Base-by-base conservation (phyloP, 2,888 invertebrate species). In the Eucriotettix oculatus region DNA sequence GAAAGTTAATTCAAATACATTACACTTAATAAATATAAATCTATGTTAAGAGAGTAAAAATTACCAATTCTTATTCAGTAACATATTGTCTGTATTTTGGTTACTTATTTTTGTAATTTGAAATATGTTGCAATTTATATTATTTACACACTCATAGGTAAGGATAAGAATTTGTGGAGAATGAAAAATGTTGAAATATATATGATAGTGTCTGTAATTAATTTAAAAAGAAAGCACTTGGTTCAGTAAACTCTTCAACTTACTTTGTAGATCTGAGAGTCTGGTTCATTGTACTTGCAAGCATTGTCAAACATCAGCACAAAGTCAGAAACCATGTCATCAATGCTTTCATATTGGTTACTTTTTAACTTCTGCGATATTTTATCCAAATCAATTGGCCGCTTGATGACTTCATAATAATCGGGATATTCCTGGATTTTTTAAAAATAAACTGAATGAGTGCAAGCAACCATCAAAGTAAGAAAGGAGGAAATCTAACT, bases 201-300 rank as follows among this genome's bases (percentile, higher is more conserved):
- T n/a, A n/a, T n/a, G n/a, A n/a, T n/a, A n/a, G n/a, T n/a, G n/a
- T n/a, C n/a, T n/a, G n/a, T n/a, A n/a, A n/a, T n/a, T n/a, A n/a
- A n/a, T n/a, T n/a, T n/a, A n/a, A n/a, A n/a, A n/a, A n/a, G n/a
- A n/a, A n/a, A n/a, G n/a, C n/a, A n/a, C n/a, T n/a, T n/a, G n/a
- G 29, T 29, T 29, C 29, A 29, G 29, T 7, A 29, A 29, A 29
- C 7, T 7, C 29, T 29, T 29, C 29, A 29, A 58, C 11, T 63
- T 68, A 81, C 82, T 76, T 96, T 96, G 72, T 96, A 97, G 65
- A 97, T 93, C 73, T 93, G 91, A 0, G 96, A 96, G 70, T 96
- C 96, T 0, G 97, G 96, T 70, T 97, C 97, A 72, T 97, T 97
- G 71, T 93, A 97, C 71, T 92, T 94, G 77, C 94, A 96, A 1